Base-by-base conservation (phyloP, 2,888 invertebrate genomes). In the Acholoe squamosa region DNA sequence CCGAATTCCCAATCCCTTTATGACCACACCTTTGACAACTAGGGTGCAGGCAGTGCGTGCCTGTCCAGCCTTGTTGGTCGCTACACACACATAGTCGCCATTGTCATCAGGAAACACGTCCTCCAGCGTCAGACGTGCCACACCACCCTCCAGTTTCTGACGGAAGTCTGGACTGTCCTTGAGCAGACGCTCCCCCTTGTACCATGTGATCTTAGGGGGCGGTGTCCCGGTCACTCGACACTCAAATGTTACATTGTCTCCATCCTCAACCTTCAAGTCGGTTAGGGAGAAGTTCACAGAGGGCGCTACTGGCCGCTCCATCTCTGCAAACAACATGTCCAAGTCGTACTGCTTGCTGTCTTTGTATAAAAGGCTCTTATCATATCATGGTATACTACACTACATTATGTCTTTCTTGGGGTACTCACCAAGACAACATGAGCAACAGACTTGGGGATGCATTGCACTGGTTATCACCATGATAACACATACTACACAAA, bases 181-280 rank as follows among this genome's bases (percentile, higher is more conserved):
- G 51, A 90, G 84, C 22, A 56, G 51, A 22, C 51, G 51, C n/a
- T 90, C 54, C 22, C 90, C 90, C 43, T 51, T 84, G 67, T 34
- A 90, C 90, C 90, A 90, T 5, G 90, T 71, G 61, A 90, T 52
- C 91, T 94, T 92, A 52, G 94, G 94, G 90, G 93, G 92, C 0
- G 94, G 94, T 3, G 93, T 92, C 7, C 94, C 94, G 84, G 93
- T 94, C 88, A 94, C 93, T 90, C 94, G 94, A 92, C 94, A 94
- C 89, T 94, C 94, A 56, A 94, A 92, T 19, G 93, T 90, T 19
- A 94, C 93, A 12, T 91, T 92, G 89, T 94, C 94, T 0, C 93
- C 93, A 28, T 93, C 93, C 84, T 92, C 91, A 28, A 93, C 92
- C 19, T 92, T 93, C 89, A 92, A 91, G 89, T 93, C 84, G 28